These are phyloP conservation scores for Propithecus perrieri DNA, from an alignment of 2,797 vertebrate genomes.

Conservation along the genomic window DNA sequence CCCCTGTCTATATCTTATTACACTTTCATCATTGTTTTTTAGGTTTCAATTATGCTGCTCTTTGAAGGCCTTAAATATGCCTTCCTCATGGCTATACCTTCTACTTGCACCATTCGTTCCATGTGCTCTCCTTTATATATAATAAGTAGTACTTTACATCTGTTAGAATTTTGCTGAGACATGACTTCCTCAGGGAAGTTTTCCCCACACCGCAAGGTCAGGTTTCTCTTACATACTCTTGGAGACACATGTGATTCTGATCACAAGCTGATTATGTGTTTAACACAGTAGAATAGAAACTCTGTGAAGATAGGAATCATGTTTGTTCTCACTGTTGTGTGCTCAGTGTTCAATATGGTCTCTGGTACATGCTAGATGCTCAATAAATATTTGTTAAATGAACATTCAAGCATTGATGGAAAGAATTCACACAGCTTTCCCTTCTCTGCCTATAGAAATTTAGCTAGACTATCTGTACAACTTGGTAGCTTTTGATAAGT, in stretches of 20 bases:
- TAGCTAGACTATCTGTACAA: constrained; percentile 6
- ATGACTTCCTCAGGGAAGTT: neutral
- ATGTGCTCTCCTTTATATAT: neutral
- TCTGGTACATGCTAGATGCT: neutral
- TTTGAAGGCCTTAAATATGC: neutral
- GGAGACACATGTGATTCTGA: neutral
- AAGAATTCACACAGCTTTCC: constrained; percentile 14
- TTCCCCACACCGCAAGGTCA: neutral
- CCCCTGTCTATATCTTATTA: neutral
- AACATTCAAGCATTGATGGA: neutral
- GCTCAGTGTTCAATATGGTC: neutral
- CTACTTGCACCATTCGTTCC: neutral
- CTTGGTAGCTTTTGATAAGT: constrained; percentile 28
- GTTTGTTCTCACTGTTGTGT: neutral
- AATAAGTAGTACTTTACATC: neutral
- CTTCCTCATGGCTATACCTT: neutral
- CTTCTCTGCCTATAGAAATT: neutral
- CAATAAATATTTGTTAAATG: constrained; percentile 40
- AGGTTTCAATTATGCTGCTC: neutral
- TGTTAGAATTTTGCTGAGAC: neutral
- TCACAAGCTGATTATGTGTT: neutral
- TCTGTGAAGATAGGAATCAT: neutral
- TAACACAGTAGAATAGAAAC: neutral
- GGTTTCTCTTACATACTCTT: neutral
- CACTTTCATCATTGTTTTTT: neutral